Evolutionary conservation across 2,888 invertebrate species (phyloP).

Genomic region (Amaurobius ferox): DNA sequence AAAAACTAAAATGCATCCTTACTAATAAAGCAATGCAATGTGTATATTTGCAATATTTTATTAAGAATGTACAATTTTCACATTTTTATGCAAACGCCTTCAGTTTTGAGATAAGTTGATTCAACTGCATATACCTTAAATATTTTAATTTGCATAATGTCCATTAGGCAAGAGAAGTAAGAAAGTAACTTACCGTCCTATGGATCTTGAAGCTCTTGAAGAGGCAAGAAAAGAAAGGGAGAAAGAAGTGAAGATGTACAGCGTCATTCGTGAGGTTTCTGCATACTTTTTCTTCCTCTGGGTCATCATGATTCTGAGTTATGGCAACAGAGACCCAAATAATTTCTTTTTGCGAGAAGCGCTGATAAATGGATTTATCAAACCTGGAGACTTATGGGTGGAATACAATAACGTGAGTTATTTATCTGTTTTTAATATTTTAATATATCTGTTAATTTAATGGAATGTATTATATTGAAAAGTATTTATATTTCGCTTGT

Average conservation of each 20-base stretch:
- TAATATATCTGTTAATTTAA: no score
- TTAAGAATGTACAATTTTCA: no score
- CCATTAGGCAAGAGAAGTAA: slow-evolving; percentile 14
- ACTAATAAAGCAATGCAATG: no score
- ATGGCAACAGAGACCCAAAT: slow-evolving; percentile 77
- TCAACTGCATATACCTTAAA: no score
- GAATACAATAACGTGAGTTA: slow-evolving; percentile 62
- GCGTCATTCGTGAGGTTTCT: slow-evolving; percentile 78
- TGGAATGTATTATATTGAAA: no score
- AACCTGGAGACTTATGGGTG: slow-evolving; percentile 61
- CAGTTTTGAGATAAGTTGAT: no score
- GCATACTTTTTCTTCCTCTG: slow-evolving; percentile 78
- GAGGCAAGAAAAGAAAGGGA: slow-evolving; percentile 76
- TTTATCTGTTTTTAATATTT: background rate
- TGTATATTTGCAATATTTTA: no score
- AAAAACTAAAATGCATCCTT: no score
- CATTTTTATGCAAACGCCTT: no score
- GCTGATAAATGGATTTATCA: slow-evolving; percentile 67
- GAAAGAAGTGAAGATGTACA: slow-evolving; percentile 79
- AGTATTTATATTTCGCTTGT: no score
- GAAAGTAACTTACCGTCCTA: slow-evolving; percentile 47
- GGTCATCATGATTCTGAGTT: slow-evolving; percentile 78
- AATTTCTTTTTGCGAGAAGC: slow-evolving; percentile 68
- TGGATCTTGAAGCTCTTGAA: slow-evolving; percentile 76
- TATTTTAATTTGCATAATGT: no score